Evolutionary conservation across 2,113 vertebrate species (phyloP).

Genomic region (Charina bottae): DNA sequence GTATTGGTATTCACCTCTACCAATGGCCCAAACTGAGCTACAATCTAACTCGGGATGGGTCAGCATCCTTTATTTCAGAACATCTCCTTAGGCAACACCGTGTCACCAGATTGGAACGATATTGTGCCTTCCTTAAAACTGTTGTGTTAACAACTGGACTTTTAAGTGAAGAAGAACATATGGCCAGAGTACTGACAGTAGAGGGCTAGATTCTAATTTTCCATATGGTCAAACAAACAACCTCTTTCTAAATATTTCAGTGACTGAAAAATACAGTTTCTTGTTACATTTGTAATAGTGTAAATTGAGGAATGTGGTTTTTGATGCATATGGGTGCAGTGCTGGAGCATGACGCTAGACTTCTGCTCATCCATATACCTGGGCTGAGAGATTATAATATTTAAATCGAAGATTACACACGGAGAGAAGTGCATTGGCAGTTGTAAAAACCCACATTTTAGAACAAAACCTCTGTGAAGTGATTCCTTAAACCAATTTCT

Average conservation of each 20-base stretch:
- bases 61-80: neutral
- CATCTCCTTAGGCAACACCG: neutral
- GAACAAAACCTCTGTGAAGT: neutral
- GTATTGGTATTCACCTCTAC: neutral
- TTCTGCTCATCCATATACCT: slow-evolving; percentile 7
- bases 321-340: slow-evolving; percentile 20
- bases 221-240: neutral
- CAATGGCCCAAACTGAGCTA: neutral
- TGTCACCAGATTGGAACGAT: neutral
- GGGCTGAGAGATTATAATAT: slow-evolving; percentile 21
- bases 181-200: neutral
- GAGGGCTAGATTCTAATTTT: neutral
- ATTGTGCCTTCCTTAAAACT: neutral
- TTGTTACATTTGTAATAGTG: slow-evolving; percentile 17
- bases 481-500: slow-evolving; percentile 13
- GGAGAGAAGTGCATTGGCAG: slow-evolving; percentile 3
- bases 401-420: neutral
- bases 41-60: neutral
- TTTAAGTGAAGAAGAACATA: neutral
- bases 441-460: slow-evolving; percentile 1
- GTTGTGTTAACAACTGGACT: neutral
- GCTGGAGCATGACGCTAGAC: slow-evolving; percentile 38
- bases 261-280: neutral
- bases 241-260: neutral
- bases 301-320: slow-evolving; percentile 29